These are phyloP conservation scores for Montipora cactus DNA, from an alignment of 64 coral and sea anemone genomes.

Conservation along the genomic window DNA sequence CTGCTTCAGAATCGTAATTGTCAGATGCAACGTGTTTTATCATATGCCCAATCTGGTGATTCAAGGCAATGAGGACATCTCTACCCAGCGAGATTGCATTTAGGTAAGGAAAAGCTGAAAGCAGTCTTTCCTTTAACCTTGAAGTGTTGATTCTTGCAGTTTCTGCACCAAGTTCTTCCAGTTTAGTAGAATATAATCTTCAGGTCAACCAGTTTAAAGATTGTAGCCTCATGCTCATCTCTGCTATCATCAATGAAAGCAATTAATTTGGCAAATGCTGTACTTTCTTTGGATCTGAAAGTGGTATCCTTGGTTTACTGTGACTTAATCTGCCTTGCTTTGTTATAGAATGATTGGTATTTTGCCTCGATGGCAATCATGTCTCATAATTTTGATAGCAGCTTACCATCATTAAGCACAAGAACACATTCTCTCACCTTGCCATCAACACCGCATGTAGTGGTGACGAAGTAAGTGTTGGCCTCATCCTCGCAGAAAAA, in stretches of 20 bases:
- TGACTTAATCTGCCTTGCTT: too few relatives aligned
- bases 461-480: slow-evolving; percentile 6
- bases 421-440: slow-evolving; percentile 12
- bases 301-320: too few relatives aligned
- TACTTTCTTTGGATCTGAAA: too few relatives aligned
- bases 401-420: too few relatives aligned
- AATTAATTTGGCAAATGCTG: slow-evolving; percentile 45
- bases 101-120: slow-evolving; percentile 59
- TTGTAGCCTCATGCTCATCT: neutral
- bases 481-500: neutral
- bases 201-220: slow-evolving; percentile 32
- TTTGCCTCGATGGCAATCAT: too few relatives aligned
- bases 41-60: too few relatives aligned
- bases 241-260: slow-evolving; percentile 33
- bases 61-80: neutral
- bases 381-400: too few relatives aligned
- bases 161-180: slow-evolving; percentile 5
- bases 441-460: slow-evolving; percentile 52
- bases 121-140: slow-evolving; percentile 53
- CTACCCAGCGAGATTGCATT: slow-evolving; percentile 31
- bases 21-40: too few relatives aligned
- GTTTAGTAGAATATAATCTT: neutral
- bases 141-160: slow-evolving; percentile 44
- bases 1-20: too few relatives aligned
- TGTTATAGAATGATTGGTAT: too few relatives aligned